A percentile compares a stretch with the other conserved stretches of the same genome.
Evolutionary conservation across 1,140 invertebrate species (phyloP).

Genomic region (Cotesia glomerata): DNA sequence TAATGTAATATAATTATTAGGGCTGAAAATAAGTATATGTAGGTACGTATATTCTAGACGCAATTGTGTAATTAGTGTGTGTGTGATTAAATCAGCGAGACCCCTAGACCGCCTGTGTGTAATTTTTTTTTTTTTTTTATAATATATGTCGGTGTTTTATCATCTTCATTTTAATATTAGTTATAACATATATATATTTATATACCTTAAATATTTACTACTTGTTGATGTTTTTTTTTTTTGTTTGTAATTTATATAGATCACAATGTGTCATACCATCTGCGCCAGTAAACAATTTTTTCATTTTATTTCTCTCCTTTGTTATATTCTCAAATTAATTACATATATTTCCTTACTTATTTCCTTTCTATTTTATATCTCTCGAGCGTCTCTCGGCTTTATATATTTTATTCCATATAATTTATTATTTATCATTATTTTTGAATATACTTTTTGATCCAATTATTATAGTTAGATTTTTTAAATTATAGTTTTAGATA

Average conservation of each 20-base stretch:
- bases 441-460: not conserved
- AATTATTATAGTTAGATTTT: not conserved
- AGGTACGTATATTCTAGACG: constrained; percentile 1
- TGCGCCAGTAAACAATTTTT: constrained; percentile 52
- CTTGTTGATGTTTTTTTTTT: constrained; percentile 49
- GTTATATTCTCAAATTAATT: not conserved
- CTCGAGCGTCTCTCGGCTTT: constrained; percentile 21
- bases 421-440: not conserved
- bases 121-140: not conserved
- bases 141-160: constrained; percentile 5
- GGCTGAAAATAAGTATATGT: not conserved
- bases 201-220: constrained; percentile 57
- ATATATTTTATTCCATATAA: not conserved
- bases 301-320: constrained; percentile 18
- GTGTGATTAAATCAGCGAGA: constrained; percentile 15
- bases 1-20: not conserved
- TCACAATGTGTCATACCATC: constrained; percentile 60
- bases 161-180: constrained; percentile 17
- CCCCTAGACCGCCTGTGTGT: constrained; percentile 20
- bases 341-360: not conserved
- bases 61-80: constrained; percentile 6
- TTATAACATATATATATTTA: constrained; percentile 30
- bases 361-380: constrained; percentile 15
- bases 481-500: too few relatives aligned
- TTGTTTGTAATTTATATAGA: constrained; percentile 55